Evolutionary conservation across 2,888 invertebrate genomes (phyloP).

Genomic region (Tenodera sinensis): DNA sequence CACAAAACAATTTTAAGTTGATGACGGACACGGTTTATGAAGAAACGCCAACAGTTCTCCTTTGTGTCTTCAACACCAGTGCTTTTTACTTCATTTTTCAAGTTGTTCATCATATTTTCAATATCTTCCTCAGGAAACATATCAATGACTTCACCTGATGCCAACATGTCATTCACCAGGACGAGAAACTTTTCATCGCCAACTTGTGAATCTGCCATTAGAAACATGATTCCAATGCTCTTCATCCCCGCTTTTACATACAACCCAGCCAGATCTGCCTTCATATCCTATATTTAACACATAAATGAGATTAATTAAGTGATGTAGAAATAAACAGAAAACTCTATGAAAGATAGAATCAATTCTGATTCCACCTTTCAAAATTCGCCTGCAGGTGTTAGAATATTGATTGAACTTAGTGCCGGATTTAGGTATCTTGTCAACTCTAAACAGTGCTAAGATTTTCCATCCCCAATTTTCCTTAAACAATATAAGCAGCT

Average conservation of each 20-base stretch:
- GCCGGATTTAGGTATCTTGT: too few relatives aligned
- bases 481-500: too few relatives aligned
- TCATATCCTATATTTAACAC: constrained; percentile 37
- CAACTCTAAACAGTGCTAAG: too few relatives aligned
- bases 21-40: constrained; percentile 83
- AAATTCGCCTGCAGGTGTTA: too few relatives aligned
- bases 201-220: constrained; percentile 93
- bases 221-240: constrained; percentile 78
- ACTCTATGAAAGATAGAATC: too few relatives aligned
- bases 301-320: not conserved
- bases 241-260: constrained; percentile 87
- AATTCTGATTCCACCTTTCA: too few relatives aligned
- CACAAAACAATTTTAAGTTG: constrained; percentile 68
- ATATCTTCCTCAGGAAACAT: constrained; percentile 86
- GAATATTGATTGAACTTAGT: too few relatives aligned
- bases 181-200: constrained; percentile 88
- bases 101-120: constrained; percentile 76
- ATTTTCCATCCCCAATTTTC: too few relatives aligned
- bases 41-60: constrained; percentile 93
- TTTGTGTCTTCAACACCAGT: constrained; percentile 77
- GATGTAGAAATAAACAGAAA: not conserved
- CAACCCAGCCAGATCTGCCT: constrained; percentile 59
- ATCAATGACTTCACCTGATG: constrained; percentile 91
- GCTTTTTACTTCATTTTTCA: constrained; percentile 76
- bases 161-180: constrained; percentile 87